Evolutionary conservation across 2,113 vertebrate genomes (phyloP).

Genomic region (Cacatua alba): DNA sequence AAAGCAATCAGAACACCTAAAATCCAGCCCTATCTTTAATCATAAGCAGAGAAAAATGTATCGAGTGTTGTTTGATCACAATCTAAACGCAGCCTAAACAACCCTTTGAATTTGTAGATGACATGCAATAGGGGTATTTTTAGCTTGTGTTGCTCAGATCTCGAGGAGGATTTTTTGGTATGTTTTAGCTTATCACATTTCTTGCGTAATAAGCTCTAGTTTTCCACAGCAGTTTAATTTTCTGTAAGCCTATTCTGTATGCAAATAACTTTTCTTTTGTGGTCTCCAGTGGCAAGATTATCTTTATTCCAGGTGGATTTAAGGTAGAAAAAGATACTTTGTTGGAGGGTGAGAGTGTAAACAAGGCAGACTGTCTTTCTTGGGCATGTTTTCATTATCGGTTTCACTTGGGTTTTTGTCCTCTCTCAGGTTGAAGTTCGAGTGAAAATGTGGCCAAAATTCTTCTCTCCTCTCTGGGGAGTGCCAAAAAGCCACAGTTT

Average conservation of each 20-base stretch:
- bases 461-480: neutral
- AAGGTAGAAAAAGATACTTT: neutral
- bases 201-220: slow-evolving; percentile 26
- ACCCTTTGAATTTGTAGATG: slow-evolving; percentile 66
- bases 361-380: neutral
- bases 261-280: slow-evolving; percentile 2
- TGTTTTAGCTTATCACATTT: slow-evolving; percentile 32
- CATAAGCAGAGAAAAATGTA: neutral
- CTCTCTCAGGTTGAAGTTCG: neutral
- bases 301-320: neutral
- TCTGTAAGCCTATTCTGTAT: slow-evolving; percentile 22
- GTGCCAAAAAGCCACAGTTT: neutral
- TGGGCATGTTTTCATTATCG: neutral
- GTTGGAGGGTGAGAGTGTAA: neutral
- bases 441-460: neutral
- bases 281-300: neutral
- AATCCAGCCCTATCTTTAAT: slow-evolving; percentile 57
- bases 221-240: slow-evolving; percentile 32
- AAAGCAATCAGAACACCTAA: slow-evolving; percentile 52
- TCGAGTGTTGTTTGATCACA: slow-evolving; percentile 54
- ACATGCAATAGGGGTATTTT: slow-evolving; percentile 66
- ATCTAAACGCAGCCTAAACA: slow-evolving; percentile 68
- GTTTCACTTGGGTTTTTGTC: neutral
- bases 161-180: slow-evolving; percentile 18
- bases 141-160: slow-evolving; percentile 54